Percentiles rank a stretch among this genome's conserved stretches.
These are phyloP conservation scores for Oryctes rhinoceros DNA, from an alignment of 1,140 invertebrate species.

Conservation along the genomic window DNA sequence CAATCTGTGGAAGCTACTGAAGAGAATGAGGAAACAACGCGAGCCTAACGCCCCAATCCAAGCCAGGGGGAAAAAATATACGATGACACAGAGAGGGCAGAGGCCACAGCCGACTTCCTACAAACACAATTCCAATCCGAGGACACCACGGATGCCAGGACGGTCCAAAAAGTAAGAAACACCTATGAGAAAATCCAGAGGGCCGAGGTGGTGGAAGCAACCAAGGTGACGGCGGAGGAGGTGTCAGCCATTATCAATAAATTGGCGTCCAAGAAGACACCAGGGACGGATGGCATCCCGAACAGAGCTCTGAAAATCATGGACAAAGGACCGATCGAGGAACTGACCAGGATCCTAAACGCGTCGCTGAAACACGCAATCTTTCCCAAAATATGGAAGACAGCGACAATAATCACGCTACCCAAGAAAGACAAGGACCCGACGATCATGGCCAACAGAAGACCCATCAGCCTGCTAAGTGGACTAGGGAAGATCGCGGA, in stretches of 20 bases:
- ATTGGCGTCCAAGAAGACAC: neutral
- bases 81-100: slow-evolving; percentile 2
- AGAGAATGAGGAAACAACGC: neutral
- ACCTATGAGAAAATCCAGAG: neutral
- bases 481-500: neutral
- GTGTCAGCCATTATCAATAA: neutral
- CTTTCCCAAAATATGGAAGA: slow-evolving; percentile 30
- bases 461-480: slow-evolving; percentile 27
- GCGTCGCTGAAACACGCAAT: neutral
- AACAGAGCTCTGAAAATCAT: slow-evolving; percentile 8
- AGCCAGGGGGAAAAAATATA: neutral
- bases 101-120: neutral
- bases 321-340: neutral
- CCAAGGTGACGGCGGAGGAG: neutral
- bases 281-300: neutral
- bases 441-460: neutral
- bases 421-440: slow-evolving; percentile 33
- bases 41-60: slow-evolving; percentile 23
- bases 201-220: neutral
- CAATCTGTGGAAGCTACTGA: neutral
- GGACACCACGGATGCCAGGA: neutral
- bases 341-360: neutral
- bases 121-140: neutral
- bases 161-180: neutral
- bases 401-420: neutral